Percentiles rank a stretch among this genome's conserved stretches.
phyloP scores from a whole-genome alignment of 2,888 invertebrate genomes.

The Dugesia japonica region DNA sequence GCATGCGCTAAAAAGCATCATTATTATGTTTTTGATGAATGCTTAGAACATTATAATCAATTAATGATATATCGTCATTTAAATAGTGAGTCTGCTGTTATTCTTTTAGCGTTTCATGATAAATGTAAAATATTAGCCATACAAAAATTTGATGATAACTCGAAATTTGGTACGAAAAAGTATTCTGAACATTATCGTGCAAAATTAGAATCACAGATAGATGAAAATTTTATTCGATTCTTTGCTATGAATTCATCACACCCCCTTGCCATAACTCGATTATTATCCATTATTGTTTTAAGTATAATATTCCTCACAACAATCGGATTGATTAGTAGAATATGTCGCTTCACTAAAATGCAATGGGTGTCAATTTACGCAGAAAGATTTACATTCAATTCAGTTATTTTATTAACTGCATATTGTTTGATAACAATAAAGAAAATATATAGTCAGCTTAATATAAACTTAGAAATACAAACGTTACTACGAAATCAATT shows the following conservation, averaged over 20 bases:
- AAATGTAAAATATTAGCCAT: not conserved
- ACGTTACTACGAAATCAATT: not conserved
- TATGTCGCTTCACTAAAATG: not conserved
- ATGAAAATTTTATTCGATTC: not conserved
- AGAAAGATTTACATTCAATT: not conserved
- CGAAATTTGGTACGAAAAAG: not conserved
- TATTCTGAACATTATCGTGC: not conserved
- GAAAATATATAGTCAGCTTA: not conserved
- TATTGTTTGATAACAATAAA: not conserved
- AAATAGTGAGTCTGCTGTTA: not conserved
- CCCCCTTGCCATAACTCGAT: not conserved
- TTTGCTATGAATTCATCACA: not conserved
- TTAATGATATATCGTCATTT: not conserved
- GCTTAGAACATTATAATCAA: not conserved
- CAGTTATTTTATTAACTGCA: not conserved
- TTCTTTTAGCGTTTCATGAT: not conserved
- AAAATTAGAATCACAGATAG: not conserved
- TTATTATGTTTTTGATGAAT: not conserved
- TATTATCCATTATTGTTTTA: not conserved
- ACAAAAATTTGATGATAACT: not conserved
- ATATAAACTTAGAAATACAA: constrained; percentile 6
- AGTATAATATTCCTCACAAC: not conserved
- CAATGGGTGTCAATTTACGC: not conserved
- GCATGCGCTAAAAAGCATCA: not conserved
- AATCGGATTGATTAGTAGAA: not conserved